Conservation (phyloP, 2,888 invertebrate species). For the Slavum lentiscoides region DNA sequence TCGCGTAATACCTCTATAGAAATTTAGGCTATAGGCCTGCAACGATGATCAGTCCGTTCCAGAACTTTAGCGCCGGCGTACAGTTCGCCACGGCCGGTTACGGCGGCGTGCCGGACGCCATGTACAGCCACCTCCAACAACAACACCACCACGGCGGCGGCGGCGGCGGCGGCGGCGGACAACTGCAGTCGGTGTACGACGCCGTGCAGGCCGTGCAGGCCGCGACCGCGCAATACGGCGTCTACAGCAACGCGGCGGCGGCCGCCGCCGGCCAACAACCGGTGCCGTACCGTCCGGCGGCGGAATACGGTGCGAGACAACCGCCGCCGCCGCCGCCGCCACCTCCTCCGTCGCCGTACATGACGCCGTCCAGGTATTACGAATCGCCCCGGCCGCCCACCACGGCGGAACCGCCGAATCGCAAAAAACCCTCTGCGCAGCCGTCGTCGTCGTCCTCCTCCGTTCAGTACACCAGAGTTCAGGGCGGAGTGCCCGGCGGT, state of each 20-base stretch:
- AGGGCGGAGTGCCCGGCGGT: conserved; percentile 56
- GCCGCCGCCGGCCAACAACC: conserved; percentile 14
- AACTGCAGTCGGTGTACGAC: conserved; percentile 12
- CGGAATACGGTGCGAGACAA: background rate
- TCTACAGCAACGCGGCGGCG: background rate
- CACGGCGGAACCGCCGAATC: conserved; percentile 40
- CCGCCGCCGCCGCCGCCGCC: background rate
- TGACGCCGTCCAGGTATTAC: conserved; percentile 23
- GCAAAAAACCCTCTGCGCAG: conserved; percentile 7
- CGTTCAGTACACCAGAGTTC: conserved; percentile 59
- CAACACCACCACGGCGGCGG: background rate
- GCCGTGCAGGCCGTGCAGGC: background rate
- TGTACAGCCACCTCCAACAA: conserved; percentile 5
- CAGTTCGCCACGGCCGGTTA: background rate
- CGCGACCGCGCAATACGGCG: background rate
- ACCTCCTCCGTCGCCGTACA: conserved; percentile 16
- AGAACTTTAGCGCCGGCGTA: conserved; percentile 23
- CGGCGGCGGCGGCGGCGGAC: conserved; percentile 1
- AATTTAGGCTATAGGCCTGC: too few relatives aligned
- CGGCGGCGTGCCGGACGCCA: background rate
- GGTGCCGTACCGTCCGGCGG: conserved; percentile 28
- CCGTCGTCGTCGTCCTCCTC: conserved; percentile 30
- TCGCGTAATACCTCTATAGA: too few relatives aligned
- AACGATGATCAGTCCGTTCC: conserved; percentile 20
- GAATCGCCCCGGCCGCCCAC: conserved; percentile 41